A percentile compares a stretch with the other conserved stretches of the same genome.
These are phyloP conservation scores for Grus americana DNA, from an alignment of 2,113 vertebrate species.

Conservation along the genomic window DNA sequence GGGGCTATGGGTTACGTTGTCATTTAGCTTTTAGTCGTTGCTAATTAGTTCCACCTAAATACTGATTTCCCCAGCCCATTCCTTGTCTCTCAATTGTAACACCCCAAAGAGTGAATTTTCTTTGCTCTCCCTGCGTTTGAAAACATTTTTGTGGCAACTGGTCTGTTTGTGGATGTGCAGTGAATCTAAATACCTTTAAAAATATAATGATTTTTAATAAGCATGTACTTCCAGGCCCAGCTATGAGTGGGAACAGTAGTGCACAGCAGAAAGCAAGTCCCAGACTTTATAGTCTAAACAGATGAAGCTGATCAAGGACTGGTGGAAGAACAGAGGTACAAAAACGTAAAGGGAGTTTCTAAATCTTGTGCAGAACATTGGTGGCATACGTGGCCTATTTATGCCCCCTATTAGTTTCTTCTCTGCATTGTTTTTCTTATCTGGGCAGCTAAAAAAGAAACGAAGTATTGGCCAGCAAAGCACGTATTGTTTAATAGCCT, in stretches of 20 bases:
- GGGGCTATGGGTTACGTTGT: conserved; percentile 27
- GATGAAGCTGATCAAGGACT: not conserved
- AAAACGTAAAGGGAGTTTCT: not conserved
- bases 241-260: not conserved
- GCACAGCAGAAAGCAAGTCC: not conserved
- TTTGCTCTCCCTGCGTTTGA: not conserved
- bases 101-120: not conserved
- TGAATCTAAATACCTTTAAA: not conserved
- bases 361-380: not conserved
- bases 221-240: not conserved
- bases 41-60: conserved; percentile 52
- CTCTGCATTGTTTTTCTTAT: conserved; percentile 16
- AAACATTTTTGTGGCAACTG: not conserved
- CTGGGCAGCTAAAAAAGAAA: not conserved
- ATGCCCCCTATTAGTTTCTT: not conserved
- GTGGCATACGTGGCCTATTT: not conserved
- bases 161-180: not conserved
- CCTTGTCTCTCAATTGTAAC: not conserved
- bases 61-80: conserved; percentile 28
- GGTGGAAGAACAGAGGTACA: not conserved
- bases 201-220: not conserved
- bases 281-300: not conserved
- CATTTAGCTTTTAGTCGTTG: conserved; percentile 30
- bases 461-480: not conserved
- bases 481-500: not conserved